phyloP scores from a whole-genome alignment of 1,140 invertebrate genomes.

The Orius laevigatus region DNA sequence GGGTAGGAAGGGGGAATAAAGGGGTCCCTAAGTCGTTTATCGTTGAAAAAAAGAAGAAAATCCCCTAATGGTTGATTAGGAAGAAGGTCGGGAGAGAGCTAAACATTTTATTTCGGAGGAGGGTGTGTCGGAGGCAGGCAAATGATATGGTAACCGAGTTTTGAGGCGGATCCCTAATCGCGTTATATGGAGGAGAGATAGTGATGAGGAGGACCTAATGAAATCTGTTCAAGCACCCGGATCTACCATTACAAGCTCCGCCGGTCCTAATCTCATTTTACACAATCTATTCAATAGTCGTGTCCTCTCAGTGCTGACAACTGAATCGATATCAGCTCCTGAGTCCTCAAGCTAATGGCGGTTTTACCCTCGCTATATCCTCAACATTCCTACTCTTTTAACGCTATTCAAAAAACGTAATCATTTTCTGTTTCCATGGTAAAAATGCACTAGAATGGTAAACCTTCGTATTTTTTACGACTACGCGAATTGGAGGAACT shows the following conservation, averaged over 20 bases:
- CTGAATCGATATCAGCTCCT: neutral
- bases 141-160: conserved; percentile 9
- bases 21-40: no score
- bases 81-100: neutral
- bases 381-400: no score
- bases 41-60: no score
- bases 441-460: no score
- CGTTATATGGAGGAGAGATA: conserved; percentile 4
- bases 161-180: conserved; percentile 5
- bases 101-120: conserved; percentile 7
- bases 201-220: neutral
- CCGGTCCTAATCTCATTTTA: conserved; percentile 2
- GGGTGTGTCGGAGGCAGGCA: conserved; percentile 5
- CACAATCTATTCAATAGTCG: conserved; percentile 8
- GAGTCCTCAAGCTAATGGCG: no score
- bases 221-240: conserved; percentile 1
- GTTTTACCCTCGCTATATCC: no score
- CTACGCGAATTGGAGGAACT: no score
- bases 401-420: no score
- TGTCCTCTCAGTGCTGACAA: neutral
- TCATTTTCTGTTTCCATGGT: no score
- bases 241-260: neutral
- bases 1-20: no score
- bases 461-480: no score
- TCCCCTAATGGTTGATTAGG: neutral